Percentiles rank a stretch among this genome's conserved stretches.
These are phyloP conservation scores for Lycopodina hypogea DNA, from an alignment of 37 sponge, comb jelly and placozoan genomes.

Conservation along the genomic window DNA sequence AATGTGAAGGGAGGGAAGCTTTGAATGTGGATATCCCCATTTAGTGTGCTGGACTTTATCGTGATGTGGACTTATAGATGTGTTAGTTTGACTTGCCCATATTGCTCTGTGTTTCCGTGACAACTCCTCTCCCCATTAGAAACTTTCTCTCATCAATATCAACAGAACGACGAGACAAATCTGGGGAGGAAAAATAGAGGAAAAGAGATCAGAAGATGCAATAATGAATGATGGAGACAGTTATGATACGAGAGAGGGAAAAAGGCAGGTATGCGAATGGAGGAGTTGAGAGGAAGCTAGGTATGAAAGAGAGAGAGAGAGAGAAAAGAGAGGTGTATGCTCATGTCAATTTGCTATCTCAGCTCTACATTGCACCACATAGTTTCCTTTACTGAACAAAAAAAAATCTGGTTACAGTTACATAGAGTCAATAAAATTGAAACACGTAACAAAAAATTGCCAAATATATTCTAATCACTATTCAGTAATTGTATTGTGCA, in stretches of 20 bases:
- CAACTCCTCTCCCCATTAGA: conserved; percentile 62
- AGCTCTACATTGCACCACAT: too few relatives aligned
- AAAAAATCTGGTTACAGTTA: too few relatives aligned
- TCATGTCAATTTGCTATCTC: too few relatives aligned
- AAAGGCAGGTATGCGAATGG: background rate
- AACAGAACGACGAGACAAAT: conserved; percentile 48
- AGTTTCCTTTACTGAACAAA: too few relatives aligned
- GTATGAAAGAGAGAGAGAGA: conserved; percentile 38
- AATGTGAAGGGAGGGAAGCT: background rate
- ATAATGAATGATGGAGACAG: conserved; percentile 23
- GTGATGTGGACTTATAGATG: too few relatives aligned
- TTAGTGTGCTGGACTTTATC: too few relatives aligned
- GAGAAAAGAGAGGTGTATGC: too few relatives aligned
- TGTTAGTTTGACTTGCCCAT: conserved; percentile 56
- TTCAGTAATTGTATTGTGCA: too few relatives aligned
- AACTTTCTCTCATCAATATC: conserved; percentile 75
- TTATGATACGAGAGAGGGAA: conserved; percentile 7
- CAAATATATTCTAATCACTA: too few relatives aligned
- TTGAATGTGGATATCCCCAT: background rate
- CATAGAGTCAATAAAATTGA: too few relatives aligned
- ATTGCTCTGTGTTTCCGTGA: conserved; percentile 78
- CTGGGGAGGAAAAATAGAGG: conserved; percentile 6
- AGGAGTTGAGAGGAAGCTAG: conserved; percentile 23
- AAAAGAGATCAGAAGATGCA: background rate
- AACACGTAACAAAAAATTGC: too few relatives aligned